Percentiles rank a stretch among this genome's conserved stretches.
Evolutionary conservation across 2,797 vertebrate species (phyloP).

Genomic region (Nyctibius grandis): DNA sequence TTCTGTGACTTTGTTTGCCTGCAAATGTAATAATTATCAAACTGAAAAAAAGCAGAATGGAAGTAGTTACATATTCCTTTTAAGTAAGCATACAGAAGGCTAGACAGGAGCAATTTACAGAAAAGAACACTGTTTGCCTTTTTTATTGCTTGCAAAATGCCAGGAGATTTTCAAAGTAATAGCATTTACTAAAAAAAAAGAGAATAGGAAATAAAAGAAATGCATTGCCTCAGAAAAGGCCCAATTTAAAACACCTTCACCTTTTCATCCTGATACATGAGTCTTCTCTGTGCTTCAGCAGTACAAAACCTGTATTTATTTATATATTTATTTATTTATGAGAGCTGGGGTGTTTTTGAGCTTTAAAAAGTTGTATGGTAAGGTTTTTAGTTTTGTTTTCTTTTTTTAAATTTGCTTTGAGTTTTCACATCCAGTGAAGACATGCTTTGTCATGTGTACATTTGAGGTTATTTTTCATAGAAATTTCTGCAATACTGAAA

Average conservation of each 20-base stretch:
- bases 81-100: background rate
- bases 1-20: background rate
- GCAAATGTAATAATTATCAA: slow-evolving; percentile 25
- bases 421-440: background rate
- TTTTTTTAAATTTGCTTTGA: background rate
- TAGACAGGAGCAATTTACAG: slow-evolving; percentile 9
- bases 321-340: background rate
- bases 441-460: background rate
- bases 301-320: background rate
- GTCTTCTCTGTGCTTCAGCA: background rate
- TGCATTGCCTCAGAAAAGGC: background rate
- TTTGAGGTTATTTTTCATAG: background rate
- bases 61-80: slow-evolving; percentile 9
- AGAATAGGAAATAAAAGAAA: background rate
- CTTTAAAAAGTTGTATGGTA: background rate
- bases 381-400: background rate
- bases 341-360: fast-evolving
- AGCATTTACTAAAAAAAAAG: background rate
- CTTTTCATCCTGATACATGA: background rate
- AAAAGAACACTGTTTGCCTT: slow-evolving; percentile 26
- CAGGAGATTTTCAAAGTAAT: slow-evolving; percentile 26
- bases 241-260: background rate
- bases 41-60: background rate
- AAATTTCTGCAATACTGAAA: background rate
- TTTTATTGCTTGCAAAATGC: slow-evolving; percentile 31